Evolutionary conservation across 1,140 invertebrate species (phyloP), one percentile per base, ranked within the genome.

Genomic region (Mizuhopecten yessoensis): DNA sequence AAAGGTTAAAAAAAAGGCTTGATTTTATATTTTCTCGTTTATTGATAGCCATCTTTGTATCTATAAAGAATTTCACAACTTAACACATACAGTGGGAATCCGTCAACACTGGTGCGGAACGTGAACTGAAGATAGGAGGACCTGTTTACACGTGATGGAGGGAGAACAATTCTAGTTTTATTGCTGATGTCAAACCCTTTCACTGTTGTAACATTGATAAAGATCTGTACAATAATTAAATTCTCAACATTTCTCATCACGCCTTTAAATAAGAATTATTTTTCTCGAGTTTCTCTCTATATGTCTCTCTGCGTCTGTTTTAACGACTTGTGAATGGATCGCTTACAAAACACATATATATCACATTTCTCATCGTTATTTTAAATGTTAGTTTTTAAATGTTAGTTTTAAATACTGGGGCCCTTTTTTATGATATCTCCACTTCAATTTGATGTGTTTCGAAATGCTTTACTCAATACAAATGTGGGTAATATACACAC

Each of bases 31-130:
- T 75, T 75, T 75, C 57, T 75, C 57, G 57, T 75, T 29, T 75
- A 75, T 75, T 75, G 57, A 75, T 75, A 75, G 57, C n/a, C 57
- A 75, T 75, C 57, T 75, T 29, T 75, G 57, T 75, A 75, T 75
- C 57, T 75, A 75, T 75, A 75, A 75, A 75, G 57, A 75, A 75
- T 75, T 45, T 75, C 57, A 75, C 57, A 75, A 75, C 57, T 75
- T 29, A 29, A 45, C 17, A 45, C 42, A 45, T 13, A 45, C 17
- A 45, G 57, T 5, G 9, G 5, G 57, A 75, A 29, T 75, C 57
- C 23, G 57, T n/a, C 9, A 75, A 75, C 57, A 75, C 57, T n/a
- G 23, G 11, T 29, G 57, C 57, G 57, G 23, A 75, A 75, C 57
- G 57, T 11, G 57, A 75, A 75, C 57, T 75, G n/a, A 5, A 75